Conservation (phyloP, 37 sponge, comb jelly and placozoan species). For the Halisarca cf. caerulea region DNA sequence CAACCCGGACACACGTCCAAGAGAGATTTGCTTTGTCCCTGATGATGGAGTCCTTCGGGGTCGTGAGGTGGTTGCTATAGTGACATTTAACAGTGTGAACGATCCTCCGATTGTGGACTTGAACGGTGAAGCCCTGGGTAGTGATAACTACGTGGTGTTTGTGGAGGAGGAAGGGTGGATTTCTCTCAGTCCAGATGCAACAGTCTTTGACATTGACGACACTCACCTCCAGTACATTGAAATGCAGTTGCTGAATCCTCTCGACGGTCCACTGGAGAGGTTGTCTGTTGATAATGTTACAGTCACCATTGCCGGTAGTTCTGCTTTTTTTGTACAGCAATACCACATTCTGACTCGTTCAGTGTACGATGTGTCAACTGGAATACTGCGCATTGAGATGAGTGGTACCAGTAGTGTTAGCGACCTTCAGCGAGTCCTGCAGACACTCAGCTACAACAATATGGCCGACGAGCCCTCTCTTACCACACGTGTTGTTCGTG, state of each 20-base stretch:
- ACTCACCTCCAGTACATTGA: slow-evolving; percentile 44
- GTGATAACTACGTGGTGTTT: slow-evolving; percentile 30
- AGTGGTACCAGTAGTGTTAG: slow-evolving; percentile 59
- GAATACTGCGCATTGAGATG: slow-evolving; percentile 45
- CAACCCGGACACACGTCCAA: slow-evolving; percentile 68
- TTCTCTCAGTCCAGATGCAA: slow-evolving; percentile 15
- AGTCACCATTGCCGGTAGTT: background rate
- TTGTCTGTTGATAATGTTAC: slow-evolving; percentile 48
- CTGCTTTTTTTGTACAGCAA: background rate
- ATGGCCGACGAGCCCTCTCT: slow-evolving; percentile 83
- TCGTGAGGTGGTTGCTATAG: slow-evolving; percentile 36
- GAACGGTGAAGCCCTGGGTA: slow-evolving; percentile 54
- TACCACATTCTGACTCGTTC: slow-evolving; percentile 5
- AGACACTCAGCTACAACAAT: slow-evolving; percentile 77
- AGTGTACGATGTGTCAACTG: slow-evolving; percentile 25
- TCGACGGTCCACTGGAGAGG: slow-evolving; percentile 52
- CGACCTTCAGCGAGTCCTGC: slow-evolving; percentile 68
- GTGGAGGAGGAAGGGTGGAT: slow-evolving; percentile 69
- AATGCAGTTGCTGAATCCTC: slow-evolving; percentile 51
- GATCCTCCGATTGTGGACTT: slow-evolving; percentile 76
- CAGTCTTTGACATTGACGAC: slow-evolving; percentile 78
- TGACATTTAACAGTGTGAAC: slow-evolving; percentile 78
- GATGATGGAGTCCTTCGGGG: slow-evolving; percentile 73
- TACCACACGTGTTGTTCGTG: slow-evolving; percentile 32
- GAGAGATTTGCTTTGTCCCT: slow-evolving; percentile 70